phyloP scores from a whole-genome alignment of 1,140 invertebrate genomes.

The Leptonema lineaticorne region DNA sequence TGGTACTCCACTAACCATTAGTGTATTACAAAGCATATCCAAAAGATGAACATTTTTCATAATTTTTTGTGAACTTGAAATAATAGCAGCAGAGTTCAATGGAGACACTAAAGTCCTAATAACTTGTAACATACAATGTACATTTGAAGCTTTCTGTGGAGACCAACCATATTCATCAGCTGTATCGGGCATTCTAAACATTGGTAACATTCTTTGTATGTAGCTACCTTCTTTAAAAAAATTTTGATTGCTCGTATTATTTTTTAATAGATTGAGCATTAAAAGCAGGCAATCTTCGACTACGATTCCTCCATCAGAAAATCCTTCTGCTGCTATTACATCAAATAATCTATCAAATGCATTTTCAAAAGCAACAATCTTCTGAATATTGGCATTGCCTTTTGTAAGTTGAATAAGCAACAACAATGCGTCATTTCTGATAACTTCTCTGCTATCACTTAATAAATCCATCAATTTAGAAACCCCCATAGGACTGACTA shows the following conservation, averaged over 20 bases:
- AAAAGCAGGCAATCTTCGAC: conserved; percentile 97
- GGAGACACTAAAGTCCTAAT: conserved; percentile 89
- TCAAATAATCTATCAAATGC: conserved; percentile 95
- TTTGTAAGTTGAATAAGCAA: conserved; percentile 93
- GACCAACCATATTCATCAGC: conserved; percentile 81
- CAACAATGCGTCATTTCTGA: conserved; percentile 93
- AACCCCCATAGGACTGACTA: conserved; percentile 95
- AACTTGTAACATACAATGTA: conserved; percentile 88
- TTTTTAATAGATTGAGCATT: conserved; percentile 90
- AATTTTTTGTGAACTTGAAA: conserved; percentile 81
- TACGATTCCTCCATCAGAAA: conserved; percentile 93
- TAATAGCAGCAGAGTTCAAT: conserved; percentile 73
- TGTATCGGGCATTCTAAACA: conserved; percentile 77
- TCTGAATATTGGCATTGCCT: conserved; percentile 97
- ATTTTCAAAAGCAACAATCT: conserved; percentile 99
- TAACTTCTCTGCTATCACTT: conserved; percentile 90
- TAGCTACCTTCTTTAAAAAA: conserved; percentile 98
- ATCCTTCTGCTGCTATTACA: conserved; percentile 90
- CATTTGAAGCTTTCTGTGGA: conserved; percentile 92
- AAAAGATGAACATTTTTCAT: conserved; percentile 83
- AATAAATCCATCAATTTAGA: conserved; percentile 97
- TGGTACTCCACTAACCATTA: conserved; percentile 96
- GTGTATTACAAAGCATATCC: conserved; percentile 80
- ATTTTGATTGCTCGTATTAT: conserved; percentile 97
- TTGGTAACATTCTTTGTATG: conserved; percentile 84